Percentiles rank a stretch among this genome's conserved stretches.
Conservation (phyloP, 2,888 invertebrate species). For the Diadegma fenestrale region DNA sequence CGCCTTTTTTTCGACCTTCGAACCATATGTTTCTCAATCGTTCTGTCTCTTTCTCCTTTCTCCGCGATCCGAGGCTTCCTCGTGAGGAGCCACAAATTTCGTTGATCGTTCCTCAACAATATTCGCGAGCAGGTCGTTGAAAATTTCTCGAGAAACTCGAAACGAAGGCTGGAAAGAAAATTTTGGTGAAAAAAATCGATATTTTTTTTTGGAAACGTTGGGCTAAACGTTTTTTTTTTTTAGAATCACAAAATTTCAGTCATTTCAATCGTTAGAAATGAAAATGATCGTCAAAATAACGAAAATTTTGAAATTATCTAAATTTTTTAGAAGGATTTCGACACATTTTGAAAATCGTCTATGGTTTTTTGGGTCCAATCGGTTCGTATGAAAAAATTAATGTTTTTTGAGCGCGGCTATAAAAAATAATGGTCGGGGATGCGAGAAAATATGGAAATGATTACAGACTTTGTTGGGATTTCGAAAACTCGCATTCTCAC, state of each 20-base stretch:
- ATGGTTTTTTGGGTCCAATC: background rate
- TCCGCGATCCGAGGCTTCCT: constrained; percentile 25
- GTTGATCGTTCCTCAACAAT: background rate
- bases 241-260: too few species aligned
- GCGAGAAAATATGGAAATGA: constrained; percentile 8
- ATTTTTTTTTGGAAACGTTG: too few species aligned
- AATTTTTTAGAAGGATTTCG: too few species aligned
- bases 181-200: too few species aligned
- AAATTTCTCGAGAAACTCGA: too few species aligned
- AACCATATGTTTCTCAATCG: background rate
- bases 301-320: too few species aligned
- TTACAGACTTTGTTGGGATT: background rate
- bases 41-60: constrained; percentile 39
- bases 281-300: too few species aligned
- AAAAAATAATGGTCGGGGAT: background rate
- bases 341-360: too few species aligned
- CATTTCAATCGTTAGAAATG: too few species aligned
- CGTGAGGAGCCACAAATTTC: constrained; percentile 6
- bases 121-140: background rate
- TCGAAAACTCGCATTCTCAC: background rate
- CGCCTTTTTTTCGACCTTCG: constrained; percentile 29
- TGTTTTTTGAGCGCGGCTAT: background rate
- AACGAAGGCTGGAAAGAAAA: too few species aligned
- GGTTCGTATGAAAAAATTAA: background rate
- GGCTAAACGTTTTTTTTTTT: too few species aligned